phyloP scores from a whole-genome alignment of 2,888 invertebrate genomes.

The Drosophila cracens region DNA sequence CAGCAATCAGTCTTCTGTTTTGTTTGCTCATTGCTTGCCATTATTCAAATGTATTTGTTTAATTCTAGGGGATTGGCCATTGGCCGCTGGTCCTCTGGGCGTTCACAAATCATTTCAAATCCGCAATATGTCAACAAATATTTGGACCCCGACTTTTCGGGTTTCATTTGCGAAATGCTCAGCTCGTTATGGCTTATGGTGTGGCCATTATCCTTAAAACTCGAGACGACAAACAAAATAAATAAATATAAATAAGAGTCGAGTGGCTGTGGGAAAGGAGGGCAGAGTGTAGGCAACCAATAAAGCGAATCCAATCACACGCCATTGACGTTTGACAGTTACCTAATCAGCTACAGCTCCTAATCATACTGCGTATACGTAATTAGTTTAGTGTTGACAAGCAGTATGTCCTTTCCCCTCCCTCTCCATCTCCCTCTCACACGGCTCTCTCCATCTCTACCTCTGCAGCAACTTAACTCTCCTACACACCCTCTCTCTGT shows the following conservation, averaged over 20 bases:
- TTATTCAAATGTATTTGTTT: constrained; percentile 81
- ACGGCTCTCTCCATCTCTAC: not conserved
- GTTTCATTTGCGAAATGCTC: constrained; percentile 34
- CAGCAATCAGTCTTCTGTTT: constrained; percentile 80
- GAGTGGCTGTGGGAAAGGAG: not conserved
- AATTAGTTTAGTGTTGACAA: constrained; percentile 65
- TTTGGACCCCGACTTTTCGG: constrained; percentile 48
- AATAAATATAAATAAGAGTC: not conserved
- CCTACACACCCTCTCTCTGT: not conserved
- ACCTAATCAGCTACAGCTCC: constrained; percentile 62
- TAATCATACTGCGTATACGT: constrained; percentile 74
- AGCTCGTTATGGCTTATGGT: constrained; percentile 71
- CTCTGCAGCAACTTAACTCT: not conserved
- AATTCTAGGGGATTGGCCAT: constrained; percentile 68
- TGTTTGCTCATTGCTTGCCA: constrained; percentile 78
- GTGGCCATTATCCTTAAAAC: constrained; percentile 42
- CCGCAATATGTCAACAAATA: constrained; percentile 80
- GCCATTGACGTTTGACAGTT: constrained; percentile 33
- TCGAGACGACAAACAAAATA: constrained; percentile 6
- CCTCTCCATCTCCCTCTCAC: not conserved
- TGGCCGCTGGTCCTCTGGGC: constrained; percentile 10
- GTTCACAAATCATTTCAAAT: constrained; percentile 79
- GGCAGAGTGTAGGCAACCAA: not conserved
- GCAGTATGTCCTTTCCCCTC: constrained; percentile 1
- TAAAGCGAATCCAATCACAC: constrained; percentile 16